These are phyloP conservation scores for Lasius platythorax DNA, from an alignment of 2,888 invertebrate genomes.

Conservation along the genomic window DNA sequence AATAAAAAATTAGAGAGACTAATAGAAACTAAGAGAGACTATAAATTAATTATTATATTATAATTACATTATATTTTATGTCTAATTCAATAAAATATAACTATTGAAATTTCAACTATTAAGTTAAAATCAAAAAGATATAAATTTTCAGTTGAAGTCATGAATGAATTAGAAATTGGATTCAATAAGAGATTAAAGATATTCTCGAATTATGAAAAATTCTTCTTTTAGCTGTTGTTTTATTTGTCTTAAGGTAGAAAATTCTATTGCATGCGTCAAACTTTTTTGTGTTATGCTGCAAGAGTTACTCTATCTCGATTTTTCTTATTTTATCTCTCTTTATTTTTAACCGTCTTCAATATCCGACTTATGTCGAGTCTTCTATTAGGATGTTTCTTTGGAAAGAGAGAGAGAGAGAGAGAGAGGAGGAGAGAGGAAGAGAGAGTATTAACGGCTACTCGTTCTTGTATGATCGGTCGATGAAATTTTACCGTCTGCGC, in stretches of 20 bases:
- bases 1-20: background rate
- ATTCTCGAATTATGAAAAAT: background rate
- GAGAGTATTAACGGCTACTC: constrained; percentile 12
- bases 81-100: background rate
- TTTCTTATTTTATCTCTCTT: constrained; percentile 10
- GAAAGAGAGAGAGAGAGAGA: background rate
- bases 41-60: too few relatives aligned
- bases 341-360: constrained; percentile 37
- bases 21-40: background rate
- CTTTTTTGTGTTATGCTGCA: background rate
- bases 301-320: constrained; percentile 1
- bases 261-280: constrained; percentile 1
- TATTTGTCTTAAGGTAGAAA: background rate
- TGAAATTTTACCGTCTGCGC: constrained; percentile 18
- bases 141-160: background rate
- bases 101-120: background rate
- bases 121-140: background rate
- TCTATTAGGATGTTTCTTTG: constrained; percentile 34
- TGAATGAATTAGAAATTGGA: background rate
- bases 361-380: constrained; percentile 16
- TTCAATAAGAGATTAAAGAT: background rate
- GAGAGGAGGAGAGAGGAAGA: too few relatives aligned
- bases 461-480: constrained; percentile 21
- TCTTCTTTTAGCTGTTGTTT: background rate
- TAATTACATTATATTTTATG: background rate